phyloP scores from a whole-genome alignment of 2,888 invertebrate species.

The Herminia tarsipennalis region DNA sequence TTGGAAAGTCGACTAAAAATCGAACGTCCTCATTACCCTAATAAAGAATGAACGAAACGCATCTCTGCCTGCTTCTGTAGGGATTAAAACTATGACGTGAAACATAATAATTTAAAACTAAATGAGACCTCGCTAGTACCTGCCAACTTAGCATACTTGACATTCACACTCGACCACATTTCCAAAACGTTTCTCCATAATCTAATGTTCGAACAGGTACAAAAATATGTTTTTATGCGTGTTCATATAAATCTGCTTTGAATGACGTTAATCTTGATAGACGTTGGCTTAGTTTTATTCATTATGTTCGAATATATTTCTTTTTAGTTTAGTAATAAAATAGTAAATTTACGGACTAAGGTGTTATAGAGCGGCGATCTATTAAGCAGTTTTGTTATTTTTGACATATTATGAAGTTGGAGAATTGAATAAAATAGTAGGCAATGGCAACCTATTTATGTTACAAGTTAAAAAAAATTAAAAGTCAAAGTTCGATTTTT shows the following conservation, averaged over 20 bases:
- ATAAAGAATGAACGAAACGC: not conserved
- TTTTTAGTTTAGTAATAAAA: constrained; percentile 35
- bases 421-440: too few relatives aligned
- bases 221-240: constrained; percentile 45
- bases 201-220: constrained; percentile 40
- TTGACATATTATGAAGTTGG: too few relatives aligned
- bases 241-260: constrained; percentile 47
- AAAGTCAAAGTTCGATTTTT: too few relatives aligned
- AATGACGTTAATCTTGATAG: constrained; percentile 49
- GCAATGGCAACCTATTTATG: too few relatives aligned
- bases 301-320: constrained; percentile 36
- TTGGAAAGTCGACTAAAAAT: too few relatives aligned
- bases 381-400: not conserved
- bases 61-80: not conserved
- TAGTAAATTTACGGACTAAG: constrained; percentile 15
- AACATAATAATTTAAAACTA: constrained; percentile 16
- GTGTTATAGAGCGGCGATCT: constrained; percentile 4
- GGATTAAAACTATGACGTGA: constrained; percentile 3
- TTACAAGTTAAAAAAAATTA: too few relatives aligned
- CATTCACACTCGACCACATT: constrained; percentile 29
- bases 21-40: not conserved
- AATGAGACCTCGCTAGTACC: constrained; percentile 8
- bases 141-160: constrained; percentile 33
- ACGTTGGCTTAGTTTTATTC: constrained; percentile 46
- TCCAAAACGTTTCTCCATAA: constrained; percentile 31